Evolutionary conservation across 2,113 vertebrate genomes (phyloP), one percentile per base, ranked within the genome.

Genomic region (Nycticorax nycticorax): DNA sequence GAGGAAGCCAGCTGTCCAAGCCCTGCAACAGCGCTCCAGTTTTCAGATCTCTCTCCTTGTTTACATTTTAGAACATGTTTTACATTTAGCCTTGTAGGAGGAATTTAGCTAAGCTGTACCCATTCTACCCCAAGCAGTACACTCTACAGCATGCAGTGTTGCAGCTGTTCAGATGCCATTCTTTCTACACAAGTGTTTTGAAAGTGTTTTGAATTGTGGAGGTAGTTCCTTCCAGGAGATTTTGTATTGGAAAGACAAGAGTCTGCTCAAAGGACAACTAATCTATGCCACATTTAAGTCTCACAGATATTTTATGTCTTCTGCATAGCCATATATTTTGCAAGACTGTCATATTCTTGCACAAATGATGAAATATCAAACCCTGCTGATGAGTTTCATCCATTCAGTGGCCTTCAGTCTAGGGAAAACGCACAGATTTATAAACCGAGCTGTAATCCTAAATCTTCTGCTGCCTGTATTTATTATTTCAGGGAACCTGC

Each of bases 401-500:
- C 39, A 39, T 86, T 80, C 77, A 86, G 50, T 72, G 75, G 67
- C 88, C 81, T 94, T 96, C 87, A 72, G 30, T 72, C 33, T 56
- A 50, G 24, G 47, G 68, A 78, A 82, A 83, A 85, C 10, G 66
- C 67, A 69, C 10, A 74, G 82, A 93, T 94, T 92, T 94, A 94
- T 94, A 83, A 90, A 73, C 47, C 1, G 3, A 88, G 63, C 50
- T 96, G 55, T 86, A 93, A 85, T 88, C 52, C 59, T 95, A 92
- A 92, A 92, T 97, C 88, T 92, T 66, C 45, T 43, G 32, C 47
- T 93, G 78, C n/a, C 67, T 88, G 5, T 85, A 60, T 85, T 94
- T 93, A 94, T 94, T 75, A 39, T 85, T 93, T 60, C 62, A 85
- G 35, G 14, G 39, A 89, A 85, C 39, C 50, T 73, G 77, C 60